Base-by-base conservation (phyloP, 1,140 invertebrate genomes). In the Euwallacea fornicatus region DNA sequence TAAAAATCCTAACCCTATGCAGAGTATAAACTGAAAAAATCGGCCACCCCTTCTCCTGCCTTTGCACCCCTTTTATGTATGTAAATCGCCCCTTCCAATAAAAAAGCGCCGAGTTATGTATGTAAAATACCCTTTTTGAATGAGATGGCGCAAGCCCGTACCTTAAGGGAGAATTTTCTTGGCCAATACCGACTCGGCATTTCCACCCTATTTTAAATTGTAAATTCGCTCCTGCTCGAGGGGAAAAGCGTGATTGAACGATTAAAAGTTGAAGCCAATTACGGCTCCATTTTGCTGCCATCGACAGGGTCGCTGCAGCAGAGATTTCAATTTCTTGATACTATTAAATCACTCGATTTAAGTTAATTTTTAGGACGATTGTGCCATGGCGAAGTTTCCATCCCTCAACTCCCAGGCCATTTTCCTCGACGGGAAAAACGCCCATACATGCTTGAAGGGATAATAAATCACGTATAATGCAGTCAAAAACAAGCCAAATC, bases 401-500 rank as follows among this genome's bases (percentile, higher is more conserved):
- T 33, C 21, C 21, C 21, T 47, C 9, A 56, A 33, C 15, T 56
- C 21, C 55, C 55, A 16, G 55, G 13, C 15, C 10, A 56, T 15
- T 15, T 56, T 56, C 13, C 55, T 56, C 15, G 55, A 56, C 47
- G 10, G 47, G 21, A 33, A 33, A 33, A 33, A 33, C 55, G n/a
- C 55, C 55, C 21, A 56, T 33, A 33, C 21, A 33, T 33, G 21
- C 21, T 33, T 33, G 21, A 33, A 33, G 9, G 42, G 64, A 74
- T 66, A 76, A 78, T 78, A 76, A 78, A 78, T 78, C 78, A 78
- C 54, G 42, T 59, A 50, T 78, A 78, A 78, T 76, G 65, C 76
- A 77, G 76, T 76, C 75, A 76, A 77, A 77, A 77, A 78, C 75
- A 73, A 65, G 70, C 76, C 68, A 78, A 78, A 78, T 78, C 74